phyloP scores from a whole-genome alignment of 2,888 invertebrate species.

The Augiades crinisus region DNA sequence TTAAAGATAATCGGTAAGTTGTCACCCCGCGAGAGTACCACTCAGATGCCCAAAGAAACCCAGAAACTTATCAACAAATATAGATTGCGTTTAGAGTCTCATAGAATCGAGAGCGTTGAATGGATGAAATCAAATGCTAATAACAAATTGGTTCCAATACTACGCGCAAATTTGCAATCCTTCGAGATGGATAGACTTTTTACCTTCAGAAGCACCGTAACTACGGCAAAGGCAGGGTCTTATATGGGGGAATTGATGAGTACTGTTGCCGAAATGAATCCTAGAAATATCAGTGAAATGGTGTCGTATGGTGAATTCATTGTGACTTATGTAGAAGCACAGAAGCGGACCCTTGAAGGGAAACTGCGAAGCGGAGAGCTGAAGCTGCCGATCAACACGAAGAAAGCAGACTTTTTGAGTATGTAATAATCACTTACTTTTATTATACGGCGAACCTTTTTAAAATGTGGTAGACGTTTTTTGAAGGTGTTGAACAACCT shows the following conservation, averaged over 20 bases:
- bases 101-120: constrained; percentile 31
- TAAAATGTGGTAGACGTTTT: too few species aligned
- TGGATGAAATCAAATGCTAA: constrained; percentile 13
- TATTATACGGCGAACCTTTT: too few species aligned
- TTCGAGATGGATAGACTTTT: constrained; percentile 34
- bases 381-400: constrained; percentile 21
- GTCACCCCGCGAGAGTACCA: constrained; percentile 9
- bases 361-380: constrained; percentile 23
- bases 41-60: constrained; percentile 19
- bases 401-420: constrained; percentile 29
- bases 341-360: constrained; percentile 21
- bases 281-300: constrained; percentile 32
- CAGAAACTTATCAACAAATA: constrained; percentile 27
- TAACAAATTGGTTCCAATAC: not conserved
- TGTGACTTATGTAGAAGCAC: constrained; percentile 32
- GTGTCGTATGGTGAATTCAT: constrained; percentile 35
- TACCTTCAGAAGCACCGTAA: constrained; percentile 31
- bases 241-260: constrained; percentile 33
- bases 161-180: constrained; percentile 20
- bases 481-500: too few species aligned
- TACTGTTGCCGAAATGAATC: constrained; percentile 31
- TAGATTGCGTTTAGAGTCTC: constrained; percentile 34
- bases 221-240: constrained; percentile 26
- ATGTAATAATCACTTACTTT: constrained; percentile 11
- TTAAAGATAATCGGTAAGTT: constrained; percentile 29